These are phyloP conservation scores for Oryzias javanicus DNA, from an alignment of 2,113 vertebrate genomes.

Conservation along the genomic window DNA sequence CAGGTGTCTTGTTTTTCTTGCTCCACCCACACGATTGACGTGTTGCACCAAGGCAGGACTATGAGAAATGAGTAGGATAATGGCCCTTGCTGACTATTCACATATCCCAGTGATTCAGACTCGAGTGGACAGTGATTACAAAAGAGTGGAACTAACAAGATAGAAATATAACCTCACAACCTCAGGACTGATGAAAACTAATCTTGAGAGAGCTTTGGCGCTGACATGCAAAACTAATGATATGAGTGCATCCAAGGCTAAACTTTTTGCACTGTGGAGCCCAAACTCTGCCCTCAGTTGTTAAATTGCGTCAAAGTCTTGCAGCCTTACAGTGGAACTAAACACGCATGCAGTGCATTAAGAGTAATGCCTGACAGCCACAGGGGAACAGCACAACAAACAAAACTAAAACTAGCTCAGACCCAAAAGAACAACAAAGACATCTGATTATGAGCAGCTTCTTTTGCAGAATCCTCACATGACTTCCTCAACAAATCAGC, in stretches of 20 bases:
- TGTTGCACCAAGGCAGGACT: too few species aligned
- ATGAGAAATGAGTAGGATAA: too few species aligned
- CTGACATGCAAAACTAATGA: too few species aligned
- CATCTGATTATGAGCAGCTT: constrained; percentile 22
- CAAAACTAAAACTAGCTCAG: constrained; percentile 31
- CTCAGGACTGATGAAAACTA: too few species aligned
- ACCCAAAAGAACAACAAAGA: constrained; percentile 24
- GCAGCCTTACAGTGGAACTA: constrained; percentile 15
- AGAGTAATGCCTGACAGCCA: constrained; percentile 31
- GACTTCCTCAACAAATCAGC: constrained; percentile 14
- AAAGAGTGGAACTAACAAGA: too few species aligned
- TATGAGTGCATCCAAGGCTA: background rate
- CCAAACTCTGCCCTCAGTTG: constrained; percentile 26
- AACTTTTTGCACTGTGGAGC: constrained; percentile 4
- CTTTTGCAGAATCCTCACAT: constrained; percentile 15
- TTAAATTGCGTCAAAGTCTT: constrained; percentile 39
- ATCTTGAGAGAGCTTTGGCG: too few species aligned
- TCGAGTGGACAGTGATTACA: too few species aligned
- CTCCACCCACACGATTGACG: too few species aligned
- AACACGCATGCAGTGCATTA: constrained; percentile 18
- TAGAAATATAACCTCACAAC: too few species aligned
- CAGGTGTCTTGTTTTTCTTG: too few species aligned
- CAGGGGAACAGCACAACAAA: constrained; percentile 35
- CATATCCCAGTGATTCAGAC: too few species aligned
- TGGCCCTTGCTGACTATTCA: too few species aligned